Conservation (phyloP, 1,140 invertebrate species). For the Thaumetopoea pityocampa region DNA sequence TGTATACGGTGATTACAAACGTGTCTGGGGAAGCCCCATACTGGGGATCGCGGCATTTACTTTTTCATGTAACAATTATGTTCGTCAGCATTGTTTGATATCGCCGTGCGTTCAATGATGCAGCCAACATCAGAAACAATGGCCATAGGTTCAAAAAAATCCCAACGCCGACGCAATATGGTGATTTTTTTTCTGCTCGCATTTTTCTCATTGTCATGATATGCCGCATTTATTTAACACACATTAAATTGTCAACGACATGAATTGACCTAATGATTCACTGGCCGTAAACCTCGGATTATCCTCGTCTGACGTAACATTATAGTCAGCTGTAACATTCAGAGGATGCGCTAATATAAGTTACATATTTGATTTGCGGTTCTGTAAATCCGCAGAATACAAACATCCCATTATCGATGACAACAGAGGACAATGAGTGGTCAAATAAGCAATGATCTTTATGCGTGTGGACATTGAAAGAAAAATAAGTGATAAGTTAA, state of each 20-base stretch:
- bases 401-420: slow-evolving; percentile 3
- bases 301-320: slow-evolving; percentile 63
- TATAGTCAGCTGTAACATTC: slow-evolving; percentile 29
- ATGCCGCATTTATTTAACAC: slow-evolving; percentile 51
- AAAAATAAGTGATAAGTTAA: too few relatives aligned
- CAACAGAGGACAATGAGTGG: not conserved
- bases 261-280: slow-evolving; percentile 69
- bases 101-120: slow-evolving; percentile 42
- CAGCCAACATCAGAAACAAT: slow-evolving; percentile 36
- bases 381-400: slow-evolving; percentile 8
- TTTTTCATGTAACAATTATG: slow-evolving; percentile 51
- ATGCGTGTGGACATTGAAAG: too few relatives aligned
- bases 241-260: slow-evolving; percentile 65
- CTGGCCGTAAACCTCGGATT: slow-evolving; percentile 59
- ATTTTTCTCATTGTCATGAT: slow-evolving; percentile 35
- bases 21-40: slow-evolving; percentile 50
- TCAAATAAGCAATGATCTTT: too few relatives aligned
- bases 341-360: slow-evolving; percentile 17
- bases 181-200: slow-evolving; percentile 24
- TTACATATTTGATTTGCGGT: slow-evolving; percentile 17
- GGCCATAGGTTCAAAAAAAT: slow-evolving; percentile 40
- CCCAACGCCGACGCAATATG: slow-evolving; percentile 20
- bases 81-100: slow-evolving; percentile 55
- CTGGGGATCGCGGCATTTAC: slow-evolving; percentile 31
- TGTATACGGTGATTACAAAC: slow-evolving; percentile 25